A percentile compares a stretch with the other conserved stretches of the same genome.
phyloP scores from a whole-genome alignment of 2,888 invertebrate species.

The Nyleta sp. region DNA sequence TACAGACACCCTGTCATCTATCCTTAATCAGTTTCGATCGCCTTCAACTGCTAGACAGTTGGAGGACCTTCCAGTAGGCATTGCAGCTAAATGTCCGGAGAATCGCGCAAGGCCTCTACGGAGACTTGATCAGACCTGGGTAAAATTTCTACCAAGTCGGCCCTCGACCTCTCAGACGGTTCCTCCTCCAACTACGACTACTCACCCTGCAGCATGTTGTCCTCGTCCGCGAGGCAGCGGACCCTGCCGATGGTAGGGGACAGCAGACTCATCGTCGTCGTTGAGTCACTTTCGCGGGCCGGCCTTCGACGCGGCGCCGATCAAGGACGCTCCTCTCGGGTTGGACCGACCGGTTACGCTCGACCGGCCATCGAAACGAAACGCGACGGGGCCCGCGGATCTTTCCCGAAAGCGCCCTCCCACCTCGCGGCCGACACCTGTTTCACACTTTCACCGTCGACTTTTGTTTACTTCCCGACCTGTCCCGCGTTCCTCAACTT shows the following conservation, averaged over 20 bases:
- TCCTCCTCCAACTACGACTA: too few species aligned
- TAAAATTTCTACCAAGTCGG: too few species aligned
- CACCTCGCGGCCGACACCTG: constrained; percentile 41
- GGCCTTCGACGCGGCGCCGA: constrained; percentile 54
- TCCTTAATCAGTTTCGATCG: too few species aligned
- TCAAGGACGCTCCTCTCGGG: constrained; percentile 50
- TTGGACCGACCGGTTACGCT: constrained; percentile 54
- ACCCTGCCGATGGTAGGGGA: constrained; percentile 77
- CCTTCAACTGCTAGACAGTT: too few species aligned
- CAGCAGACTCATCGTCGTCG: constrained; percentile 76
- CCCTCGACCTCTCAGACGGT: too few species aligned
- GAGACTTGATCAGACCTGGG: too few species aligned
- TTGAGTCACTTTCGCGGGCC: constrained; percentile 55
- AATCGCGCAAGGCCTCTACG: too few species aligned
- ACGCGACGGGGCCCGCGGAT: constrained; percentile 26
- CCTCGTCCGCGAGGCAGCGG: constrained; percentile 79
- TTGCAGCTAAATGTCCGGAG: too few species aligned
- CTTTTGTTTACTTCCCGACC: too few species aligned
- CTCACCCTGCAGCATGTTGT: constrained; percentile 82
- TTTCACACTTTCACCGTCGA: constrained; percentile 58
- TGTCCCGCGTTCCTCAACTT: too few species aligned
- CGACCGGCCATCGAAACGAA: constrained; percentile 45
- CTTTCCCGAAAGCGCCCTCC: constrained; percentile 46
- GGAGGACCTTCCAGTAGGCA: too few species aligned
- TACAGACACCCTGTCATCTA: too few species aligned